Percentiles rank a stretch among this genome's conserved stretches.
These are phyloP conservation scores for Nothoprocta perdicaria DNA, from an alignment of 2,113 vertebrate species.

Conservation along the genomic window DNA sequence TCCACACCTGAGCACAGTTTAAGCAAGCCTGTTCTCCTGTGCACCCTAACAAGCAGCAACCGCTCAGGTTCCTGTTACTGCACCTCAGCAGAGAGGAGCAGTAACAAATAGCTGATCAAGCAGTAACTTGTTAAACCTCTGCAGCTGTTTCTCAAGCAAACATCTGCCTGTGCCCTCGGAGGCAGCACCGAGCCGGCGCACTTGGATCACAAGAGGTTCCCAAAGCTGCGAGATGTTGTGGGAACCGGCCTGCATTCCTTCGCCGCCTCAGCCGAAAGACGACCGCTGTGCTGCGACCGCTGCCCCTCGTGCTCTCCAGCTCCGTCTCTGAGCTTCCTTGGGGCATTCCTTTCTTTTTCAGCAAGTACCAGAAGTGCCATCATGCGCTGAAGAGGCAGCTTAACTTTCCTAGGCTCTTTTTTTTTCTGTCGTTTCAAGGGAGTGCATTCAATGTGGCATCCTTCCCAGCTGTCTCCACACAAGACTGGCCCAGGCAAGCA, in stretches of 20 bases:
- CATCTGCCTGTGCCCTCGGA: constrained; percentile 34
- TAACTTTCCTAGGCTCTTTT: not conserved
- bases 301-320: not conserved
- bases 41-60: not conserved
- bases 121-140: constrained; percentile 66
- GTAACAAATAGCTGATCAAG: constrained; percentile 68
- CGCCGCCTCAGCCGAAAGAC: constrained; percentile 28
- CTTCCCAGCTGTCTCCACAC: constrained; percentile 50
- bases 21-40: not conserved
- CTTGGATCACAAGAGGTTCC: constrained; percentile 30
- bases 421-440: not conserved
- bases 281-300: not conserved
- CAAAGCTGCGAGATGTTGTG: constrained; percentile 26
- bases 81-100: constrained; percentile 7
- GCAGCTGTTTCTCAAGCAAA: constrained; percentile 67
- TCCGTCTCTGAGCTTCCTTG: not conserved
- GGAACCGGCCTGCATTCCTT: constrained; percentile 25
- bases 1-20: not conserved
- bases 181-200: not conserved
- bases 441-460: not conserved
- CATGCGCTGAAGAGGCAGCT: rapidly evolving
- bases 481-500: constrained; percentile 55
- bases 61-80: not conserved
- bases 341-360: not conserved
- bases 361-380: not conserved